These are phyloP conservation scores for Drosophila athabasca DNA, from an alignment of 1,140 invertebrate genomes.

Conservation along the genomic window DNA sequence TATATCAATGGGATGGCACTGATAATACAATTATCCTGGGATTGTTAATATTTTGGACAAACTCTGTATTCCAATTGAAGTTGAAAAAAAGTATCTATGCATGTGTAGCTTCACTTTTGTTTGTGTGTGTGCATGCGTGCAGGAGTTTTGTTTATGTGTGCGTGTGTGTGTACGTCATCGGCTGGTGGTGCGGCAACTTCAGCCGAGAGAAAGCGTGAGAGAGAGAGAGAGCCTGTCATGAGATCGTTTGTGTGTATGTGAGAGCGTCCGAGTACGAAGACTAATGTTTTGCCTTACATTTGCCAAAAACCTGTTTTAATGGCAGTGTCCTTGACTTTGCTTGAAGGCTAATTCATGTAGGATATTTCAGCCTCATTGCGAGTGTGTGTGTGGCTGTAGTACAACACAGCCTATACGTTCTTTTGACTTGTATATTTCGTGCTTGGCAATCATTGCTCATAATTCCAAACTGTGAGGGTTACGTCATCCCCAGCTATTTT, in stretches of 20 bases:
- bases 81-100: slow-evolving; percentile 65
- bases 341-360: slow-evolving; percentile 21
- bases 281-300: slow-evolving; percentile 26
- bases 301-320: slow-evolving; percentile 42
- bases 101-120: slow-evolving; percentile 60
- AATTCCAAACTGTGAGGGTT: slow-evolving; percentile 67
- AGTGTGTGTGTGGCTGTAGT: neutral
- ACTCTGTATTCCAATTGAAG: slow-evolving; percentile 46
- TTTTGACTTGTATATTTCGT: slow-evolving; percentile 21
- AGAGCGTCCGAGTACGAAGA: slow-evolving; percentile 3
- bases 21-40: slow-evolving; percentile 5
- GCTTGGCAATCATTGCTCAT: slow-evolving; percentile 59
- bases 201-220: slow-evolving; percentile 63
- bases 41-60: slow-evolving; percentile 13
- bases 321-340: slow-evolving; percentile 70
- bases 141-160: slow-evolving; percentile 30
- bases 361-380: neutral
- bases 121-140: slow-evolving; percentile 26
- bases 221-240: slow-evolving; percentile 40
- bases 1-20: neutral
- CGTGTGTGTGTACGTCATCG: slow-evolving; percentile 71
- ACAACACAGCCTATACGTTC: neutral
- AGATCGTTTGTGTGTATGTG: slow-evolving; percentile 36
- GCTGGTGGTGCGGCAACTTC: slow-evolving; percentile 72
- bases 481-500: slow-evolving; percentile 81